Conservation (phyloP, 1,140 invertebrate species). For the Euglossa dilemma region DNA sequence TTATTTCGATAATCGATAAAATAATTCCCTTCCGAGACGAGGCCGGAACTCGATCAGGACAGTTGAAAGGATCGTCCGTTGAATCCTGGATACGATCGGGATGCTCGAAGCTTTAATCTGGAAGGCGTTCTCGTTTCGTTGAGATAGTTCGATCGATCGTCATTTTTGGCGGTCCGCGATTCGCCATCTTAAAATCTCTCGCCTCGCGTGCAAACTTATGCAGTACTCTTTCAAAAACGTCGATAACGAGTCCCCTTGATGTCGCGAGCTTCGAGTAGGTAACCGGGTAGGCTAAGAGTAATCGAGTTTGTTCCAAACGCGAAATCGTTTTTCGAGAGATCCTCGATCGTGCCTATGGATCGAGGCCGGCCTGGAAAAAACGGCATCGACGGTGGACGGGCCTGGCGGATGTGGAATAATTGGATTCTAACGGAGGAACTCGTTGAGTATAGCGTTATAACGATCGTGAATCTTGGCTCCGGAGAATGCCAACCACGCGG, state of each 20-base stretch:
- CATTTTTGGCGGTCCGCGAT: background rate
- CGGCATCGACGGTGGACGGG: background rate
- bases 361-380: background rate
- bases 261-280: conserved; percentile 28
- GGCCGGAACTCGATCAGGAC: background rate
- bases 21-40: background rate
- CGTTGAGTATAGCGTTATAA: background rate
- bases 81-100: background rate
- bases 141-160: background rate
- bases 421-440: conserved; percentile 15
- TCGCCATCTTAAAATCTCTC: conserved; percentile 21
- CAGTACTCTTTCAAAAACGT: conserved; percentile 15
- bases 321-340: conserved; percentile 55
- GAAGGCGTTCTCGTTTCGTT: background rate
- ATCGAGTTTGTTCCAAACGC: conserved; percentile 58
- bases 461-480: background rate
- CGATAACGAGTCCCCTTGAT: conserved; percentile 55
- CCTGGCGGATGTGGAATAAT: conserved; percentile 24
- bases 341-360: conserved; percentile 20
- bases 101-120: background rate
- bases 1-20: background rate
- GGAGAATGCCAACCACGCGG: no score
- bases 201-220: conserved; percentile 1
- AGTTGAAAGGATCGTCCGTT: background rate
- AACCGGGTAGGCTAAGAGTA: conserved; percentile 46